Conservation (phyloP, 2,113 vertebrate species). For the Ranitomeya imitator region DNA sequence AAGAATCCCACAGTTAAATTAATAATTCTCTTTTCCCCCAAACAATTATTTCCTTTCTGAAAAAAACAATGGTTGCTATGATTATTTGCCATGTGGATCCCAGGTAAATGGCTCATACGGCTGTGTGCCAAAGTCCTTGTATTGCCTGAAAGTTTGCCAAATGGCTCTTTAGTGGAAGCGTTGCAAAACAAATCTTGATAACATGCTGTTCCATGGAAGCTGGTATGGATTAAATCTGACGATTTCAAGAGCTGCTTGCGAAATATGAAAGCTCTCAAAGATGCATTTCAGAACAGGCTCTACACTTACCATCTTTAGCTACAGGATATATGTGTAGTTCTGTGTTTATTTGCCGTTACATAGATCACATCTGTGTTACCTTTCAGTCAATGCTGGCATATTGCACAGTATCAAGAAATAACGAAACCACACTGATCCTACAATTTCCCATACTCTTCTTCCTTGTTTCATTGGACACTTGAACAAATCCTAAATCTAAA, state of each 20-base stretch:
- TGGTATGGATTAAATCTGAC: constrained; percentile 14
- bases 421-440: too few relatives aligned
- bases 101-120: neutral
- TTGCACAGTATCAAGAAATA: too few relatives aligned
- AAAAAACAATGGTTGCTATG: constrained; percentile 1
- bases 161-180: constrained; percentile 2
- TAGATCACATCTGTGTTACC: neutral
- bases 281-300: constrained; percentile 4
- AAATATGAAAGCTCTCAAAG: neutral
- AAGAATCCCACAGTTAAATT: neutral
- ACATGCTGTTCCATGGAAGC: constrained; percentile 25
- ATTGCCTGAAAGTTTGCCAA: constrained; percentile 14
- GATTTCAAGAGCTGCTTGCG: constrained; percentile 2
- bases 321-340: neutral
- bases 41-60: constrained; percentile 19
- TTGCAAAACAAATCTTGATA: constrained; percentile 17
- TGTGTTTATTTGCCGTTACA: neutral
- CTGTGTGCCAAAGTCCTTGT: neutral
- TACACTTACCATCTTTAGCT: neutral
- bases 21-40: neutral
- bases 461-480: too few relatives aligned
- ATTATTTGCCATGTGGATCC: constrained; percentile 21
- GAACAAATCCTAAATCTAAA: too few relatives aligned
- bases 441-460: too few relatives aligned
- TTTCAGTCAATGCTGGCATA: neutral